These are phyloP conservation scores for Macrostomum cliftonense DNA, from an alignment of 2,888 invertebrate genomes.

Conservation along the genomic window DNA sequence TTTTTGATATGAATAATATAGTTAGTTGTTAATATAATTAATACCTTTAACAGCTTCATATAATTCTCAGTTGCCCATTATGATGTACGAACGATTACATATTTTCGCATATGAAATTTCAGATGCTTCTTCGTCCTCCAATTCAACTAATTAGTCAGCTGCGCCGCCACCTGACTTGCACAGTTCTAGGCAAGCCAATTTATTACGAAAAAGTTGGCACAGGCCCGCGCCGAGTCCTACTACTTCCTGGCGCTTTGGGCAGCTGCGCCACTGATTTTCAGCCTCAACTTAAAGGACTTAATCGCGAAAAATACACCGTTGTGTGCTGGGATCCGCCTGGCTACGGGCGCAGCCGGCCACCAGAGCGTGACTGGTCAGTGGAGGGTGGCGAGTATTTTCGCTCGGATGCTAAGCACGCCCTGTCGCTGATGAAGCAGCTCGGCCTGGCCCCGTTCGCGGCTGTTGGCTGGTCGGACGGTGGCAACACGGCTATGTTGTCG, in stretches of 20 bases:
- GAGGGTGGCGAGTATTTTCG: slow-evolving; percentile 48
- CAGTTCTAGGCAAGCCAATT: slow-evolving; percentile 24
- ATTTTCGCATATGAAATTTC: too few relatives aligned
- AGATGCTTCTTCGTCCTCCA: too few relatives aligned
- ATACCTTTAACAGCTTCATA: too few relatives aligned
- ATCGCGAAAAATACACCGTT: slow-evolving; percentile 35
- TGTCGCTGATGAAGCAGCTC: slow-evolving; percentile 52
- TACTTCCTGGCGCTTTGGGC: slow-evolving; percentile 37
- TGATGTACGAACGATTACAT: too few relatives aligned
- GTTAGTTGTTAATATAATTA: too few relatives aligned
- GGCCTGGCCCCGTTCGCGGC: slow-evolving; percentile 46
- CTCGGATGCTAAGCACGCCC: slow-evolving; percentile 53
- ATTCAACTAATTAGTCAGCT: too few relatives aligned
- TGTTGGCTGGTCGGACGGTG: slow-evolving; percentile 77
- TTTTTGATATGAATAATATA: too few relatives aligned
- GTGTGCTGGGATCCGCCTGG: slow-evolving; percentile 54
- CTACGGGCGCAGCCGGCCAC: slow-evolving; percentile 63
- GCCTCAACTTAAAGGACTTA: slow-evolving; percentile 43
- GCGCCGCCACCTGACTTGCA: too few relatives aligned
- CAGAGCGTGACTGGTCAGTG: slow-evolving; percentile 47
- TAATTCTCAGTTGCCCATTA: too few relatives aligned
- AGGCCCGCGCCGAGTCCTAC: slow-evolving; percentile 43
- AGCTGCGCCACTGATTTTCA: slow-evolving; percentile 63
- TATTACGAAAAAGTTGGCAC: slow-evolving; percentile 49
- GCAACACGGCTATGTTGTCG: slow-evolving; percentile 55